Base-by-base conservation (phyloP, 2,113 vertebrate genomes). In the Lagopus leucura region DNA sequence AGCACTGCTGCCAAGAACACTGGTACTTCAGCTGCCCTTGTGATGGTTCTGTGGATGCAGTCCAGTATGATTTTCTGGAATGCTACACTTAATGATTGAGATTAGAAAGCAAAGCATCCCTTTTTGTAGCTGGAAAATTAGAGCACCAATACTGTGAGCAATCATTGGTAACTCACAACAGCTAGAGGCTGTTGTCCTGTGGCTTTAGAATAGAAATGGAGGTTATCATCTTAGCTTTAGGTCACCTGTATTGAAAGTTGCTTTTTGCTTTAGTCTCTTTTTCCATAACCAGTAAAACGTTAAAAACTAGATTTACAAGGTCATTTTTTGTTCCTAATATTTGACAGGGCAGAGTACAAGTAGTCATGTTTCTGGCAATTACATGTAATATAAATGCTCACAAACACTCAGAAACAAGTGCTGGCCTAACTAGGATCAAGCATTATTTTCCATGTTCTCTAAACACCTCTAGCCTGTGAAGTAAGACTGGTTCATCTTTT, bases 221-320 rank as follows among this genome's bases (percentile, higher is more conserved):
- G 32, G 60, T 58, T 89, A 82, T 10, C 48, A 72, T 58, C n/a
- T 79, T 89, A 91, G 45, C 17, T 76, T 89, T 93, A 94, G 84
- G 38, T 76, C 73, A 87, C 13, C 45, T 86, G 61, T 34, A 9
- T 22, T 36, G 78, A 60, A 72, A 64, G 20, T 30, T 36, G 8
- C 18, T 58, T 28, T 38, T 27, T 36, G 24, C 15, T 22, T 45
- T 43, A 38, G 11, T 25, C 13, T 57, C 65, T 82, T 60, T 61
- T 50, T n/a, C 15, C 40, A 32, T 92, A 71, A 71, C 69, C 25
- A 87, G 25, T 89, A 69, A 91, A 57, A 66, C 50, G 19, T 28
- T 77, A 77, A 72, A 63, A 5, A 77, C 42, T 43, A 43, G 4
- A 12, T 55, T 40, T 55, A 0, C 43, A 38, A 58, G 52, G 50